Base-by-base conservation (phyloP, 1,140 invertebrate species). In the Diuraphis noxia region DNA sequence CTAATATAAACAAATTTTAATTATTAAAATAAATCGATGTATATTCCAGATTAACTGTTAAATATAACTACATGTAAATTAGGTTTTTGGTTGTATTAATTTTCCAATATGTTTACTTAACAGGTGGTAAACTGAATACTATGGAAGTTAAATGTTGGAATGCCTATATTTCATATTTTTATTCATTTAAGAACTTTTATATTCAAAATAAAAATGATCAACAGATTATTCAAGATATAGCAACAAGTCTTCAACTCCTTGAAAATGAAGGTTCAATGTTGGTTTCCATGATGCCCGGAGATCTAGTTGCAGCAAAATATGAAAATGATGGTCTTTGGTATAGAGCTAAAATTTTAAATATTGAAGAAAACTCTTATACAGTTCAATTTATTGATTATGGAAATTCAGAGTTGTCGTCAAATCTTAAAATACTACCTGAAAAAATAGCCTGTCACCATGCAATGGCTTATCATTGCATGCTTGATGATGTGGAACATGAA, bases 251-350 rank as follows among this genome's bases (percentile, higher is more conserved):
- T 82, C 72, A 91, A 52, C 36, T 40, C 5, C 23, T 52, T 36
- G 40, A 77, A 34, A 36, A 81, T 52, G 36, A 91, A 49, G 34
- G 1, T 49, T 43, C 19, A 79, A 36, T 19, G 0, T 91, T 81
- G 23, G 4, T 34, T 40, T 49, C 34, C 10, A 7, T 46, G 30
- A 49, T n/a, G 6, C 25, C 56, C 0, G 89, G 89, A 17, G 89
- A 91, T 81, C 21, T 91, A 52, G 89, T 91, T 30, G 89, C 89
- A n/a, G 89, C 89, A 21, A 77, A 91, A 52, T 52, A 91, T 81
- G 43, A 90, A 79, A 46, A 82, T 82, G 89, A 91, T 81, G 72
- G 89, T n/a, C 46, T 91, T 17, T 91, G 89, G 89, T 91, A 91
- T 6, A 36, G 89, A 52, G 89, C 89, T 81, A 91, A 91, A 79